Conservation (phyloP, 2,888 invertebrate genomes). For the Agonopterix alstromeriana region DNA sequence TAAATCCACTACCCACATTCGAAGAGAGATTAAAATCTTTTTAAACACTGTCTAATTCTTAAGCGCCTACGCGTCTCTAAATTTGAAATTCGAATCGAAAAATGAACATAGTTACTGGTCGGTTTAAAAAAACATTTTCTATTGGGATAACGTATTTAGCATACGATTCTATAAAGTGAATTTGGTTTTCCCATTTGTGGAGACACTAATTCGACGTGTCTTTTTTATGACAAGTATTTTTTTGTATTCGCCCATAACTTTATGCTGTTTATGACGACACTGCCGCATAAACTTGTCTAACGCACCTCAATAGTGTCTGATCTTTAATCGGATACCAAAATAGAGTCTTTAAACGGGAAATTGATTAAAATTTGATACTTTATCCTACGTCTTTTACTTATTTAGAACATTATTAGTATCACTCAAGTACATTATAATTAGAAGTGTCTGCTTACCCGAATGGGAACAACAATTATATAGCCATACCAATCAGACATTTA, state of each 20-base stretch:
- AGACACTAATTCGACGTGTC: conserved; percentile 49
- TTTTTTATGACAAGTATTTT: conserved; percentile 59
- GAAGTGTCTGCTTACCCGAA: no score
- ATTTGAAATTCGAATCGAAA: conserved; percentile 51
- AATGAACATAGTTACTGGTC: conserved; percentile 41
- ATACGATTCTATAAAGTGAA: conserved; percentile 40
- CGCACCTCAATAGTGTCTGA: conserved; percentile 37
- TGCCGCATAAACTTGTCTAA: conserved; percentile 51
- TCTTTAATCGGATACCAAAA: conserved; percentile 38
- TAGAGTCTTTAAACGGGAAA: conserved; percentile 17
- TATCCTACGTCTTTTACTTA: no score
- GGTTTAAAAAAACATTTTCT: conserved; percentile 25
- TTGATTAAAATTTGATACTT: no score
- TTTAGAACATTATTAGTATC: no score
- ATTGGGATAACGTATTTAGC: conserved; percentile 49
- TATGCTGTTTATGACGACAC: conserved; percentile 47
- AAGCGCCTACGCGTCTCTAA: conserved; percentile 59
- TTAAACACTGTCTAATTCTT: conserved; percentile 55
- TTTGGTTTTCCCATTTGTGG: conserved; percentile 53
- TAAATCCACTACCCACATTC: conserved; percentile 63
- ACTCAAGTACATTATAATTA: no score
- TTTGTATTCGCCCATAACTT: conserved; percentile 44
- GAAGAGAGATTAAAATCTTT: conserved; percentile 61
- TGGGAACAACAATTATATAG: no score
- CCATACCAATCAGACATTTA: no score